Percentiles rank a stretch among this genome's conserved stretches.
phyloP scores from a whole-genome alignment of 64 coral and sea anemone genomes.

The Trachythela sp. region DNA sequence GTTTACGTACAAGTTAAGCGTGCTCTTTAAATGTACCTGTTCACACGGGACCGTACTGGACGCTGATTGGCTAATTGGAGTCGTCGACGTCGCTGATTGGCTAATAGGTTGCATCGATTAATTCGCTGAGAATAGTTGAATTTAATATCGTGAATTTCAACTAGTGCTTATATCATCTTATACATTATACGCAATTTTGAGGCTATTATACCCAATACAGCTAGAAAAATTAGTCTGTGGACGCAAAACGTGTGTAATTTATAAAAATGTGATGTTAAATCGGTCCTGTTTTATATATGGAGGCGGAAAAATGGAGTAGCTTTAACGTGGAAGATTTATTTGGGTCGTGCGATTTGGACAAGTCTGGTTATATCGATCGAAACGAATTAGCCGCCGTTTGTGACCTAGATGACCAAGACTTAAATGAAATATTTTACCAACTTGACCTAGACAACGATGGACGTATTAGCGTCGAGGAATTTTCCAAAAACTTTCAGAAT shows the following conservation, averaged over 20 bases:
- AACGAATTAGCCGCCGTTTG: conserved; percentile 92
- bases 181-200: neutral
- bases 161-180: no score
- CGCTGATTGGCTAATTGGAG: neutral
- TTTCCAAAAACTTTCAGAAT: conserved; percentile 96
- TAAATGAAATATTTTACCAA: conserved; percentile 78
- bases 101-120: neutral
- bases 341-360: conserved; percentile 80
- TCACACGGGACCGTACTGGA: neutral
- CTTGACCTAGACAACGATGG: conserved; percentile 88
- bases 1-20: neutral
- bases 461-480: conserved; percentile 91
- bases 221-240: neutral
- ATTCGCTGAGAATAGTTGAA: neutral
- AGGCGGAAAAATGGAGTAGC: neutral
- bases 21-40: neutral
- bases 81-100: neutral
- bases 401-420: conserved; percentile 82
- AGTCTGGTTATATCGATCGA: conserved; percentile 83
- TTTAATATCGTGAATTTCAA: neutral
- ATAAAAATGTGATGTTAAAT: neutral
- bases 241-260: neutral
- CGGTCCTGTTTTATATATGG: neutral
- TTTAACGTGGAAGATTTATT: conserved; percentile 58
- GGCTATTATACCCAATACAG: neutral